A percentile compares a stretch with the other conserved stretches of the same genome.
phyloP scores from a whole-genome alignment of 2,797 vertebrate genomes.

The Arnoldichthys spilopterus region DNA sequence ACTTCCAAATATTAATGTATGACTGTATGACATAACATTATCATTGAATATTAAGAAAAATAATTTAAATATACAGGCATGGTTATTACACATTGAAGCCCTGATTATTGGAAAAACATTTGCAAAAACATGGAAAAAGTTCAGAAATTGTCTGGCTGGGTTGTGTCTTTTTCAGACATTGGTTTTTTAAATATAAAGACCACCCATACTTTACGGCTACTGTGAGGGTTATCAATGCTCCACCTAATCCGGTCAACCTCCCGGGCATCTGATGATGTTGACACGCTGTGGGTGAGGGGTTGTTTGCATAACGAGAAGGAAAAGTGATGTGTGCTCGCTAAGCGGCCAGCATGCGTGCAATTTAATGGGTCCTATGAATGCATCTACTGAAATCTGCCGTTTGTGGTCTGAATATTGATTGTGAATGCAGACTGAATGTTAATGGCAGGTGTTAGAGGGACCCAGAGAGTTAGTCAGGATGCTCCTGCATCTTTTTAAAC shows the following conservation, averaged over 20 bases:
- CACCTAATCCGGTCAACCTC: background rate
- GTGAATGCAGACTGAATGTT: background rate
- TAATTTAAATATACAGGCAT: too few species aligned
- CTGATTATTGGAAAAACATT: too few species aligned
- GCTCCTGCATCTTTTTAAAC: background rate
- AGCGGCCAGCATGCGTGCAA: background rate
- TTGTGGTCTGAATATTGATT: background rate
- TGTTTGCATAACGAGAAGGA: constrained; percentile 9
- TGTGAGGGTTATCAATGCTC: background rate
- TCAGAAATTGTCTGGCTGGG: too few species aligned
- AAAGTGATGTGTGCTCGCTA: background rate
- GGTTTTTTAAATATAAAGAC: too few species aligned
- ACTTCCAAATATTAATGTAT: too few species aligned
- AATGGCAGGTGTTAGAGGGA: background rate
- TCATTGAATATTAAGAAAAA: background rate
- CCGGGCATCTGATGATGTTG: too few species aligned
- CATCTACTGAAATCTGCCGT: background rate
- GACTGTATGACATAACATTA: too few species aligned
- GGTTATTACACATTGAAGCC: too few species aligned
- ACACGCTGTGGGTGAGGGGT: background rate
- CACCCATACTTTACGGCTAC: background rate
- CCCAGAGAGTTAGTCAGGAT: background rate
- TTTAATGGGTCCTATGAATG: background rate
- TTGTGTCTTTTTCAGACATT: too few species aligned
- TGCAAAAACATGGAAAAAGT: too few species aligned